Evolutionary conservation across 2,888 invertebrate species (phyloP), one percentile per base, ranked within the genome.

Genomic region (Trimorus sp.): DNA sequence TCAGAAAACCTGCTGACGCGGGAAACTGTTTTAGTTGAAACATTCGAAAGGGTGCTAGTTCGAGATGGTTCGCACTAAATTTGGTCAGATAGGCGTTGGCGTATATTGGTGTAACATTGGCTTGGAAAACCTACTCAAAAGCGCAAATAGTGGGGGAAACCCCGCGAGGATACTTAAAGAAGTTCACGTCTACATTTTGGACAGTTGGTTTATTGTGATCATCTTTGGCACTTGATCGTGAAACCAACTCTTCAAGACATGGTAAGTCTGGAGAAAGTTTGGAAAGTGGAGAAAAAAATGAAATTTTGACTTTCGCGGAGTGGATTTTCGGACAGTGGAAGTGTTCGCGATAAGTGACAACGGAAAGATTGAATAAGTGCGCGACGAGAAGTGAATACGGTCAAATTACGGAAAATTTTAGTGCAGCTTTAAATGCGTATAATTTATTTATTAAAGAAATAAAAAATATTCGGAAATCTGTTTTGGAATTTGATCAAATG

Each of bases 151-250:
- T 89, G 90, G 90, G 89, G 90, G 89, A 84, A 83, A 86, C 84
- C 84, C 77, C 84, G 85, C 86, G 89, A 90, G 89, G 89, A 90
- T 91, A 91, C 91, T 91, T 91, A 91, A 91, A 89, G 87, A 91
- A 91, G 89, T 91, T 90, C 89, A 89, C 87, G 86, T 89, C 89
- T 89, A 89, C 88, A 79, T 86, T 84, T 89, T 86, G 87, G 89
- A 89, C 91, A 92, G 91, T 91, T 91, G 91, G 91, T 91, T 91
- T 89, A 85, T 88, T 85, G 89, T 90, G 86, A 90, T 90, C 91
- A 90, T 89, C 91, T 90, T 89, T 83, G 68, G 59, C 78, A 66
- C 78, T 70, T 70, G 71, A 42, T 74, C 85, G n/a, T 87, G 85
- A 87, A 88, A 88, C 86, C 87, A 87, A 88, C 87, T 85, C 75